Conservation (phyloP, 2,888 invertebrate genomes). For the Pardosa pseudoannulata region DNA sequence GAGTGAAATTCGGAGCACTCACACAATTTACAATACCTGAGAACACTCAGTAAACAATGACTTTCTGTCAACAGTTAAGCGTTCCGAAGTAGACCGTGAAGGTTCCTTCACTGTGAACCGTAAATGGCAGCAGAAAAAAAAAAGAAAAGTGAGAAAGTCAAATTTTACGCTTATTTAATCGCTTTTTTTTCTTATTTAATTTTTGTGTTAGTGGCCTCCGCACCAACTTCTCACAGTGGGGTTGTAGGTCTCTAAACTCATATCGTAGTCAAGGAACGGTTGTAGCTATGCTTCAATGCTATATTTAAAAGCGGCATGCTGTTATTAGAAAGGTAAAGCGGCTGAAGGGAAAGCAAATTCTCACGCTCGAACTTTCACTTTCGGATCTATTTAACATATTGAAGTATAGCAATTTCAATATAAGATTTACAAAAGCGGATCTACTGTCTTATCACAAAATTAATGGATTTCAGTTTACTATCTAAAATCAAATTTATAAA, state of each 20-base stretch:
- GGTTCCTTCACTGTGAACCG: neutral
- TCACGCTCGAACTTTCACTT: too few species aligned
- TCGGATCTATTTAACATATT: too few species aligned
- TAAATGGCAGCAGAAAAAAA: neutral
- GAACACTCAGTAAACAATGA: neutral
- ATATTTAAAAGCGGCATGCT: neutral
- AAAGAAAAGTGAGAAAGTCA: constrained; percentile 3
- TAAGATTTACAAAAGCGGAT: too few species aligned
- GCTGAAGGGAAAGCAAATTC: too few species aligned
- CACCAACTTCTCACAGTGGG: neutral
- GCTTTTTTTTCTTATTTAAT: neutral
- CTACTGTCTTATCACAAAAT: too few species aligned
- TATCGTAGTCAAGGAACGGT: neutral
- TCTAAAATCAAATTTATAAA: too few species aligned
- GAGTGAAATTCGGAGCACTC: neutral
- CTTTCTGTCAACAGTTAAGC: neutral
- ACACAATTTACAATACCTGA: neutral
- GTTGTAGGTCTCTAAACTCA: neutral
- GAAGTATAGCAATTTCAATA: too few species aligned
- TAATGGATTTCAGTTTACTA: too few species aligned
- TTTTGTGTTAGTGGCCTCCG: neutral
- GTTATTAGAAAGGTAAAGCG: too few species aligned
- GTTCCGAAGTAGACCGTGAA: constrained; percentile 2
- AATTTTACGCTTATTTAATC: neutral
- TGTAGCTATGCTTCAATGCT: neutral